Base-by-base conservation (phyloP, 2,888 invertebrate species). In the Brenthis hecate region DNA sequence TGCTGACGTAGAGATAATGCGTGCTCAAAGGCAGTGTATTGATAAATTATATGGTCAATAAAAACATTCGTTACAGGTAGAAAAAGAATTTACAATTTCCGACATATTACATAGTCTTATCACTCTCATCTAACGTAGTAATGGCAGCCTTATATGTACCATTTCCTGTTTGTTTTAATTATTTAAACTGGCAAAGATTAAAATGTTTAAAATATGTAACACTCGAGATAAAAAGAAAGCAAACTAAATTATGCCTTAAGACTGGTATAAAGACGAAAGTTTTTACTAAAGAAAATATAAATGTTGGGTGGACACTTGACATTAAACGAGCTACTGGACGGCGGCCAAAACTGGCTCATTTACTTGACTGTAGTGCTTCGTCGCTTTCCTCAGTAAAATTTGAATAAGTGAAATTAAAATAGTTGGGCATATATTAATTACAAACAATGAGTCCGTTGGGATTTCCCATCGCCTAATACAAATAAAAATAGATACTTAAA, bases 301-400 rank as follows among this genome's bases (percentile, higher is more conserved):
- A 62, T 57, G 56, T 56, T 50, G 62, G 65, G 58, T 68, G 65
- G 65, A 61, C 69, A 53, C 68, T 69, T 69, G 73, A 72, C 73
- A 71, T 73, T 70, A 68, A 68, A 66, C 62, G 62, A 66, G 63
- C 57, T 13, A 65, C 68, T 72, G 72, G 73, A 72, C 32, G 54
- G 53, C 36, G 60, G 73, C 71, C 73, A 73, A 68, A 60, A 63
- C 58, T 70, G 63, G 50, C 2, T 53, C 50, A 70, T 67, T 67
- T 67, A 56, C 62, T 70, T 62, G 50, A 63, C 61, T 56, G 36
- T 53, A 55, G 53, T 16, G 47, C 32, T 66, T 56, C 32, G 63
- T 50, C 48, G 53, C 47, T 62, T 66, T 63, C 54, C 48, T 55
- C 55, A 55, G 58, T 67, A 48, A 50, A 51, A 16, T 23, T 8